Conservation (phyloP, 1,140 invertebrate species). For the Panagrolaimus sp. region DNA sequence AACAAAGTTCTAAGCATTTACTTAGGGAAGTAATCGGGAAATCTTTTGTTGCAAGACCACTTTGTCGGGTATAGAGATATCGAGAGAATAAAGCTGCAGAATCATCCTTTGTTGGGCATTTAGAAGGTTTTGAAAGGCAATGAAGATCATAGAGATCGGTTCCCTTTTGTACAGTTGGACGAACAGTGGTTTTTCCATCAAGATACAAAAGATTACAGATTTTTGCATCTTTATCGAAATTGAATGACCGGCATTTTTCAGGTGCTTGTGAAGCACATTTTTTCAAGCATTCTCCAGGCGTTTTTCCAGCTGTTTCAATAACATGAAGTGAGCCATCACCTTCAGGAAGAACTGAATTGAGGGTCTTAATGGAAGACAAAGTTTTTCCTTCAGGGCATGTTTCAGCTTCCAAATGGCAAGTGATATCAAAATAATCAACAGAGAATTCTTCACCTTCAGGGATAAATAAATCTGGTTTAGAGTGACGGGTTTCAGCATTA, state of each 20-base stretch:
- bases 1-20: conserved; percentile 52
- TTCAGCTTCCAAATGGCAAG: conserved; percentile 53
- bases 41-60: conserved; percentile 45
- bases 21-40: conserved; percentile 45
- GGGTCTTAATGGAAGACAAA: conserved; percentile 41
- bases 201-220: conserved; percentile 57
- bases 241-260: conserved; percentile 58
- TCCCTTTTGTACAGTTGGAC: conserved; percentile 52
- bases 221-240: conserved; percentile 51
- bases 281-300: conserved; percentile 43
- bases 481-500: conserved; percentile 54
- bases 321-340: conserved; percentile 55
- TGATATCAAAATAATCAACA: conserved; percentile 59
- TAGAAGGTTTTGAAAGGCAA: conserved; percentile 33
- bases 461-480: conserved; percentile 59
- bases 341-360: conserved; percentile 56
- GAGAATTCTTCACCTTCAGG: conserved; percentile 58
- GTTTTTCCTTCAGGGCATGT: conserved; percentile 49
- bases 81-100: conserved; percentile 54
- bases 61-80: conserved; percentile 55
- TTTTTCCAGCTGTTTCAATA: conserved; percentile 39
- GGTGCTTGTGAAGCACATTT: conserved; percentile 52
- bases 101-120: conserved; percentile 22
- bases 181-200: conserved; percentile 52
- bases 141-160: conserved; percentile 57